Conservation (phyloP, 2,888 invertebrate genomes). For the Acanthopleura granulata region DNA sequence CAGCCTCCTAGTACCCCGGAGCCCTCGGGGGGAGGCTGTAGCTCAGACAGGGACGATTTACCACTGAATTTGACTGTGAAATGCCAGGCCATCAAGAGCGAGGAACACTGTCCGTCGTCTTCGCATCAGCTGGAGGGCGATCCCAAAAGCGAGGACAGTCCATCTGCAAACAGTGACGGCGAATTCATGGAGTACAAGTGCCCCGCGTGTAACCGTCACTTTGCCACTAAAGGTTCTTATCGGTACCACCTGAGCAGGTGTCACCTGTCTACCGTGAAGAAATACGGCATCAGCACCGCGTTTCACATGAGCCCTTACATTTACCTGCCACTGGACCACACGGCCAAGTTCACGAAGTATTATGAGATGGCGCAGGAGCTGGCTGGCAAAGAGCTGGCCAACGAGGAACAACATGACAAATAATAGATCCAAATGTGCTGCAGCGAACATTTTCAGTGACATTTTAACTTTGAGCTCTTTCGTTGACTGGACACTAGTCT, state of each 20-base stretch:
- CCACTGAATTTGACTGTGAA: constrained; percentile 10
- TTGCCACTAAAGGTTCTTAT: constrained; percentile 96
- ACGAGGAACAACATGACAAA: not conserved
- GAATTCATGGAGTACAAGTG: constrained; percentile 56
- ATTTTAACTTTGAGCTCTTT: too few relatives aligned
- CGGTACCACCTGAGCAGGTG: constrained; percentile 85
- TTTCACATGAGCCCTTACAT: constrained; percentile 66
- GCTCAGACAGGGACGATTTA: constrained; percentile 34
- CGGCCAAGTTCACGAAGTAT: constrained; percentile 95
- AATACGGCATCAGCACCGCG: constrained; percentile 63
- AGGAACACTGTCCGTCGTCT: not conserved
- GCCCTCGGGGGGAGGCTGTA: constrained; percentile 44
- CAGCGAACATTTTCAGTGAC: too few relatives aligned
- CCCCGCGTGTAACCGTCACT: constrained; percentile 74
- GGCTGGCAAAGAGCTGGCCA: constrained; percentile 81
- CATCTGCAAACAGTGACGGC: constrained; percentile 44
- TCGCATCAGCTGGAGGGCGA: constrained; percentile 29
- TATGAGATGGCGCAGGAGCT: constrained; percentile 98
- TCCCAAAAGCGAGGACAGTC: constrained; percentile 41
- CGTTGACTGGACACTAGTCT: too few relatives aligned
- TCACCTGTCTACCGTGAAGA: constrained; percentile 61
- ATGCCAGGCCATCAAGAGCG: not conserved
- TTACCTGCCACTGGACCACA: constrained; percentile 66
- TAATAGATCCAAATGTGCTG: too few relatives aligned
- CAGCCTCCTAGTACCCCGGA: constrained; percentile 36